Conservation (phyloP, 2,113 vertebrate species). For the Rattus rattus region DNA sequence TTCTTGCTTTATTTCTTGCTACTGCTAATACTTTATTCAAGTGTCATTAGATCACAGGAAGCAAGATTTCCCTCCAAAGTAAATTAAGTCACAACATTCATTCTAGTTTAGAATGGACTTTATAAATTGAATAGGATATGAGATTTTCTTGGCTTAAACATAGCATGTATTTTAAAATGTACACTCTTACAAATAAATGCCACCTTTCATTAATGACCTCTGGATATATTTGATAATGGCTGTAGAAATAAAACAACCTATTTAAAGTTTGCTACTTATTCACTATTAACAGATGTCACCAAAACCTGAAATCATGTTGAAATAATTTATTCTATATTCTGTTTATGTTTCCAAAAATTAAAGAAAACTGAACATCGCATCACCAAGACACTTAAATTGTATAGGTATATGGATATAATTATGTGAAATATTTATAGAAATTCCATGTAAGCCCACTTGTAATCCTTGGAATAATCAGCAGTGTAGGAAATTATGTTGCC, state of each 20-base stretch:
- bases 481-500: slow-evolving; percentile 27
- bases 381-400: neutral
- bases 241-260: neutral
- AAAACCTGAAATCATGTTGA: neutral
- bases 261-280: neutral
- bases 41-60: neutral
- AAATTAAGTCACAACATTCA: neutral
- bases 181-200: neutral
- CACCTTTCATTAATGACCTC: neutral
- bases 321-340: neutral
- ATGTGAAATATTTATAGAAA: slow-evolving; percentile 37
- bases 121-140: neutral
- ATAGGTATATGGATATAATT: neutral
- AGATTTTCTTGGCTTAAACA: neutral
- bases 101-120: neutral
- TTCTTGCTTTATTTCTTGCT: slow-evolving; percentile 38
- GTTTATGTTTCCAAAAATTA: neutral
- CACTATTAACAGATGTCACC: neutral
- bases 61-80: slow-evolving; percentile 26
- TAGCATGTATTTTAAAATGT: neutral
- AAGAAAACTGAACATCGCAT: neutral
- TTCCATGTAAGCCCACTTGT: neutral
- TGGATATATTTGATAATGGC: neutral
- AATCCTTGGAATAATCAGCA: neutral
- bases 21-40: slow-evolving; percentile 51